Percentiles rank a stretch among this genome's conserved stretches.
Evolutionary conservation across 2,888 invertebrate genomes (phyloP).

Genomic region (Conomelus anceps): DNA sequence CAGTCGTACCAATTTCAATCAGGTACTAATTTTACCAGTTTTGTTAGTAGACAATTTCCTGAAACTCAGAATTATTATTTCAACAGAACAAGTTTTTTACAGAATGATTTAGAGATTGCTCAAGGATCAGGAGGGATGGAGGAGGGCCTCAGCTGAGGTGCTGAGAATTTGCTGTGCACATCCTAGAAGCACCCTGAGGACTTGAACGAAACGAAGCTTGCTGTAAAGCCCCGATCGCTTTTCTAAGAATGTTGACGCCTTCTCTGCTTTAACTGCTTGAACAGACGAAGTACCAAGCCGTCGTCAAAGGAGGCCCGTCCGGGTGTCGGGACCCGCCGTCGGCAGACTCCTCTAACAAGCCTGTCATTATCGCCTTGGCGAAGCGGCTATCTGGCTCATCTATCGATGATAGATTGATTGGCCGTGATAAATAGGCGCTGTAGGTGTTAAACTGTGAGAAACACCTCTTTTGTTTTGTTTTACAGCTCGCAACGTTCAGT

Average conservation of each 20-base stretch:
- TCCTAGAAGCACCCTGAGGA: background rate
- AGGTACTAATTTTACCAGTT: too few relatives aligned
- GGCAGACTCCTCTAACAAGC: background rate
- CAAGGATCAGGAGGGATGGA: background rate
- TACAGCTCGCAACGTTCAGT: background rate
- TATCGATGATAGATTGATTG: background rate
- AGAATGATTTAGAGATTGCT: background rate
- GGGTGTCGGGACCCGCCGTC: background rate
- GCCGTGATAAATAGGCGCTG: background rate
- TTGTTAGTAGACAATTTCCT: too few relatives aligned
- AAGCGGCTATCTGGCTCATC: background rate
- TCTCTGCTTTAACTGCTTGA: too few relatives aligned
- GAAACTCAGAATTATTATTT: background rate
- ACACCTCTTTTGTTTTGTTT: background rate
- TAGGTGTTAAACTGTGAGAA: background rate
- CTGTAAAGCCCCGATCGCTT: too few relatives aligned
- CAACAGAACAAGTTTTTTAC: background rate
- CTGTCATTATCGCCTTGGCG: background rate
- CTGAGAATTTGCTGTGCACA: background rate
- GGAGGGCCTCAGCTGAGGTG: background rate
- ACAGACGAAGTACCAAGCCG: too few relatives aligned
- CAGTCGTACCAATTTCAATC: too few relatives aligned
- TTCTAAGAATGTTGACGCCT: background rate
- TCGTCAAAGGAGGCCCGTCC: too few relatives aligned
- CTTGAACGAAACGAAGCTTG: background rate